Percentiles rank a stretch among this genome's conserved stretches.
Evolutionary conservation across 1,140 invertebrate species (phyloP).

Genomic region (Lasaia peninsularis): DNA sequence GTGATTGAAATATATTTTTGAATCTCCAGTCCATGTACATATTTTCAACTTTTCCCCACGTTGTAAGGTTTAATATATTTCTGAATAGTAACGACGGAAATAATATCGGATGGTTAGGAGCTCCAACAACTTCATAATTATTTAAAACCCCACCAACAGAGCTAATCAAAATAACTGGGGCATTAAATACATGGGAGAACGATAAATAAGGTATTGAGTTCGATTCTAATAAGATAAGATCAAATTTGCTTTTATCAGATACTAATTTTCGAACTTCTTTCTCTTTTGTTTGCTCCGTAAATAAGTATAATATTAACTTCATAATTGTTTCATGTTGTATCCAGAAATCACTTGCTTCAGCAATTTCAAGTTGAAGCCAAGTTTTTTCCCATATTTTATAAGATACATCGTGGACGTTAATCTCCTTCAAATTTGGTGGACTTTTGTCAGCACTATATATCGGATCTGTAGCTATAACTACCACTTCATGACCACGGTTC

Average conservation of each 20-base stretch:
- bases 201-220: not conserved
- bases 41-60: conserved; percentile 39
- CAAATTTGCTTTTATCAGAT: not conserved
- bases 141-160: not conserved
- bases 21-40: conserved; percentile 21
- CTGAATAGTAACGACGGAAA: conserved; percentile 50
- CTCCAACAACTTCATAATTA: conserved; percentile 5
- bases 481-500: conserved; percentile 6
- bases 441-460: not conserved
- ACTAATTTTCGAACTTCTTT: not conserved
- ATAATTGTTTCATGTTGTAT: not conserved
- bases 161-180: conserved; percentile 16
- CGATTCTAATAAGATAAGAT: not conserved
- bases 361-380: not conserved
- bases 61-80: conserved; percentile 22
- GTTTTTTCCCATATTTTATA: not conserved
- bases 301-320: not conserved
- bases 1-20: not conserved
- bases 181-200: conserved; percentile 16
- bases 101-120: conserved; percentile 51
- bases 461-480: not conserved
- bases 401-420: not conserved
- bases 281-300: not conserved
- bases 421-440: not conserved
- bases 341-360: not conserved